Conservation (phyloP, 2,888 invertebrate genomes). For the Lepidochitona cinerea region DNA sequence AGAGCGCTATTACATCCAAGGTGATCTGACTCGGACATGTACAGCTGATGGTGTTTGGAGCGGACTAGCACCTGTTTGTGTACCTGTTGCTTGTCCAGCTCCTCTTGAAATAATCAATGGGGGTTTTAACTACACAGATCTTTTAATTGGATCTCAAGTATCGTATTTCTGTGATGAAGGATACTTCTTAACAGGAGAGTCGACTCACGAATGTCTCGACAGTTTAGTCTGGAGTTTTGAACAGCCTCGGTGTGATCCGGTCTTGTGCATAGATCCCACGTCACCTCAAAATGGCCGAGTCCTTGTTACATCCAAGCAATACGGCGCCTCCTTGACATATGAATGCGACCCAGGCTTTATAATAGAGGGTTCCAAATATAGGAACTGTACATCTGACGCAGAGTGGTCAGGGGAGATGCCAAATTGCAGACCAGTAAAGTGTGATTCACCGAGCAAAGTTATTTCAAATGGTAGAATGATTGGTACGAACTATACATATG, state of each 20-base stretch:
- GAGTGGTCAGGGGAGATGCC: conserved; percentile 39
- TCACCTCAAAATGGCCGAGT: conserved; percentile 20
- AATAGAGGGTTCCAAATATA: conserved; percentile 31
- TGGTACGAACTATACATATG: conserved; percentile 56
- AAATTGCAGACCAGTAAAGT: conserved; percentile 41
- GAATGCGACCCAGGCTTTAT: conserved; percentile 39
- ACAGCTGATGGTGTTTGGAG: conserved; percentile 55
- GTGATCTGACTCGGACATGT: conserved; percentile 39
- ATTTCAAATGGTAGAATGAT: conserved; percentile 70
- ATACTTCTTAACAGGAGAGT: conserved; percentile 89
- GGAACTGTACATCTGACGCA: conserved; percentile 38
- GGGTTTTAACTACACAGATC: neutral
- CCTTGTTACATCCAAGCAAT: neutral
- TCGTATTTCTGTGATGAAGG: conserved; percentile 83
- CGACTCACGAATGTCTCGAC: conserved; percentile 78
- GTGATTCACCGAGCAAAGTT: conserved; percentile 39
- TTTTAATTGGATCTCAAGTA: neutral
- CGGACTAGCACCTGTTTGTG: conserved; percentile 55
- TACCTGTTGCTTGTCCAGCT: conserved; percentile 43
- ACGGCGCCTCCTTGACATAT: neutral
- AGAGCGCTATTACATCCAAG: conserved; percentile 43
- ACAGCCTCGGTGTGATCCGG: conserved; percentile 51
- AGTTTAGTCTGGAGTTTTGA: conserved; percentile 62
- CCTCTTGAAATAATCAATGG: neutral
- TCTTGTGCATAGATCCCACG: conserved; percentile 44